Evolutionary conservation across 2,113 vertebrate species (phyloP), one percentile per base, ranked within the genome.

Genomic region (Podarcis muralis): DNA sequence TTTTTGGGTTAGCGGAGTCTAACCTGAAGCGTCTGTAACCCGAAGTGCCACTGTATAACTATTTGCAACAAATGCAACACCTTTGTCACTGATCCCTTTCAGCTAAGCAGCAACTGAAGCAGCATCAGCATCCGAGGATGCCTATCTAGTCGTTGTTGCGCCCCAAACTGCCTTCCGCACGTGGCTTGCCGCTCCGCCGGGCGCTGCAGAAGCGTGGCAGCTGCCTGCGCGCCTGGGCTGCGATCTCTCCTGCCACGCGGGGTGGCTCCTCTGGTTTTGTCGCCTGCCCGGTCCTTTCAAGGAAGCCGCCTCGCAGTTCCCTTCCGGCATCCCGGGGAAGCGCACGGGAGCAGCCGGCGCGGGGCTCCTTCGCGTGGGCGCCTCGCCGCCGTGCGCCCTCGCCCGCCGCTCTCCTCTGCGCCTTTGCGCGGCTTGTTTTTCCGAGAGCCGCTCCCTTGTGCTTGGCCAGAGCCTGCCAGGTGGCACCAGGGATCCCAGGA

Each of bases 391-490:
- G 20, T 40, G 48, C 16, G 65, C 79, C 25, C 32, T 16, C 0
- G 2, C 69, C 32, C 3, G 35, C 35, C 74, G 81, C 37, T 53
- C 40, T 43, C 35, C 48, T 53, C 15, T 27, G 7, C 16, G 71
- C 59, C 75, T 30, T 62, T 12, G 59, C 35, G 22, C 16, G 57
- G 57, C 83, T 69, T 88, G 13, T 62, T 77, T 77, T 69, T 37
- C 81, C 15, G 20, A 40, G 74, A 13, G 35, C 78, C 27, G 57
- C 83, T 87, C 62, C 89, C 2, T 22, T 3, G 85, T 81, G 48
- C 5, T 83, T 6, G 30, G 76, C 71, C 62, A 35, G 74, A 2
- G 23, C 84, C 87, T 74, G 82, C 85, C 84, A 87, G 89, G 89
- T 89, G 89, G 72, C 89, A 71, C 3, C 16, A 4, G 66, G 40